Conservation (phyloP, 2,113 vertebrate genomes). For the Poeciliopsis retropinna region DNA sequence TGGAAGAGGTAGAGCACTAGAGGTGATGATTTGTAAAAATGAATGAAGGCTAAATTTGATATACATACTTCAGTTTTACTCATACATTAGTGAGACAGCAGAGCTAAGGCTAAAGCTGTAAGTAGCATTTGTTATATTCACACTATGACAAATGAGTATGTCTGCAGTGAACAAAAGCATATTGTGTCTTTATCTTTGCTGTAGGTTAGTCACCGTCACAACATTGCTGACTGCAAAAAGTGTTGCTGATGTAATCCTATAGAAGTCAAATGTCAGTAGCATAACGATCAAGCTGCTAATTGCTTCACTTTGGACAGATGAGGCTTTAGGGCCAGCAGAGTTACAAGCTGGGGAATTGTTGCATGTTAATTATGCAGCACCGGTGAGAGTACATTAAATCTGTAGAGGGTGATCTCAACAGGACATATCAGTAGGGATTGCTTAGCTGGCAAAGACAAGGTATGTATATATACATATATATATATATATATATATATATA, state of each 20-base stretch:
- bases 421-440: conserved; percentile 24
- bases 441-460: conserved; percentile 5
- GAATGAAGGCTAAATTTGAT: neutral
- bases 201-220: neutral
- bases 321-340: conserved; percentile 41
- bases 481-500: too few relatives aligned
- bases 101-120: neutral
- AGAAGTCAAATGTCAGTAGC: conserved; percentile 59
- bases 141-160: neutral
- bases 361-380: conserved; percentile 54
- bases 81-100: neutral
- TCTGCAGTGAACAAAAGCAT: neutral
- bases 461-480: too few relatives aligned
- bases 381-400: conserved; percentile 47
- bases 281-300: conserved; percentile 54
- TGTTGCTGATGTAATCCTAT: conserved; percentile 48
- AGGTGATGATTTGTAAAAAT: neutral
- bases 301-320: conserved; percentile 51
- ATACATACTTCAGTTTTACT: neutral
- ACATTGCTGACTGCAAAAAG: conserved; percentile 1
- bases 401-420: conserved; percentile 41
- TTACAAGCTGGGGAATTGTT: conserved; percentile 18
- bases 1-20: neutral
- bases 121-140: neutral
- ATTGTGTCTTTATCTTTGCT: neutral